Conservation (phyloP, 2,888 invertebrate species). For the Heliconius charithonia region DNA sequence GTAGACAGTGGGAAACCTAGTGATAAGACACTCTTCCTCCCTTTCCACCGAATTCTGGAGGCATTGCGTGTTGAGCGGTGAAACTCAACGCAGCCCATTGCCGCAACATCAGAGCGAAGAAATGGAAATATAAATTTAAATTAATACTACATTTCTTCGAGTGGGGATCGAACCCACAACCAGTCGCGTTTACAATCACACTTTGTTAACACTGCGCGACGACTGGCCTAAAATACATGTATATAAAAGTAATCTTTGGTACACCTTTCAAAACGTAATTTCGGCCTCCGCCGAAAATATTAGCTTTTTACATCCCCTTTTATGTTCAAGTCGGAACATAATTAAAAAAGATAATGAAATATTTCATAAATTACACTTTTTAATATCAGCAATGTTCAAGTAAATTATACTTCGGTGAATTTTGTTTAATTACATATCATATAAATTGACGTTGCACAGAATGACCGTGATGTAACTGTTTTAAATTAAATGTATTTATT, state of each 20-base stretch:
- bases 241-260: conserved; percentile 31
- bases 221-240: background rate
- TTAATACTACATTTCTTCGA: too few species aligned
- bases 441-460: conserved; percentile 19
- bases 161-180: too few species aligned
- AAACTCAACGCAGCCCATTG: too few species aligned
- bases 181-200: too few species aligned
- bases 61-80: too few species aligned
- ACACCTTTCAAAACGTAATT: conserved; percentile 38
- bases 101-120: too few species aligned
- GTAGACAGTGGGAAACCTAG: too few species aligned
- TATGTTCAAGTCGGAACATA: conserved; percentile 43
- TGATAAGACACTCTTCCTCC: too few species aligned
- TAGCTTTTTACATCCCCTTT: conserved; percentile 47
- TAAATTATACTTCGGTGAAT: conserved; percentile 24
- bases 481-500: background rate
- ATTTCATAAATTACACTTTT: conserved; percentile 42
- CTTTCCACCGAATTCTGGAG: too few species aligned
- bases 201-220: too few species aligned
- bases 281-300: conserved; percentile 39
- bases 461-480: background rate
- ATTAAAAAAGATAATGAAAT: conserved; percentile 48
- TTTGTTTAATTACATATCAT: conserved; percentile 3
- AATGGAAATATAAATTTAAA: too few species aligned
- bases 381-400: conserved; percentile 25